Conservation (phyloP, 2,888 invertebrate species). For the Leptinotarsa juncta region DNA sequence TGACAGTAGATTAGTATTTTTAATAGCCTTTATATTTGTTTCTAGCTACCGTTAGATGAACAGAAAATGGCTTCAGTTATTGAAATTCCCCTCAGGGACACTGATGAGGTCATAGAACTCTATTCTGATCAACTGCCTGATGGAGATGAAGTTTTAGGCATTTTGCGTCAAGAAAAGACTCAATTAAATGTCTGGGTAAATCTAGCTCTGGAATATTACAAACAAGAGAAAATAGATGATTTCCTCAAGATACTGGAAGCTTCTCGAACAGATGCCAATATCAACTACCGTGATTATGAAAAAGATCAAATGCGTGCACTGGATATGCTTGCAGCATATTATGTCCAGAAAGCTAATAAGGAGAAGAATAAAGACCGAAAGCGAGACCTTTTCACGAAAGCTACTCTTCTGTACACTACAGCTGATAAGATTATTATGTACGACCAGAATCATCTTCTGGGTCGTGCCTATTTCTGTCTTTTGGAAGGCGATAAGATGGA, state of each 20-base stretch:
- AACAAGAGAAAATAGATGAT: constrained; percentile 90
- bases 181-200: constrained; percentile 96
- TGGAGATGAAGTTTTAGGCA: constrained; percentile 94
- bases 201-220: constrained; percentile 96
- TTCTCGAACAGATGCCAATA: constrained; percentile 86
- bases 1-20: neutral
- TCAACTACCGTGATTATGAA: constrained; percentile 90
- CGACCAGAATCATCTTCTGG: constrained; percentile 96
- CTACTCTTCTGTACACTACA: constrained; percentile 96
- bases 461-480: constrained; percentile 97
- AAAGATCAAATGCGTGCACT: constrained; percentile 97
- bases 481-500: constrained; percentile 99
- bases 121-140: constrained; percentile 95
- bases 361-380: constrained; percentile 96
- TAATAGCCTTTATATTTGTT: neutral
- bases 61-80: constrained; percentile 72
- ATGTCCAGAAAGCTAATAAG: constrained; percentile 95
- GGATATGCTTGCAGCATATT: constrained; percentile 98
- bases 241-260: constrained; percentile 95
- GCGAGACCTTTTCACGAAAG: constrained; percentile 94
- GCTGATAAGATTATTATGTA: constrained; percentile 99
- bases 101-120: constrained; percentile 97
- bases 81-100: constrained; percentile 92
- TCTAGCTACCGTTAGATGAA: neutral
- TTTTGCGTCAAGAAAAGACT: constrained; percentile 93